A percentile compares a stretch with the other conserved stretches of the same genome.
phyloP scores from a whole-genome alignment of 2,888 invertebrate species.

The Troides oblongomaculatus region DNA sequence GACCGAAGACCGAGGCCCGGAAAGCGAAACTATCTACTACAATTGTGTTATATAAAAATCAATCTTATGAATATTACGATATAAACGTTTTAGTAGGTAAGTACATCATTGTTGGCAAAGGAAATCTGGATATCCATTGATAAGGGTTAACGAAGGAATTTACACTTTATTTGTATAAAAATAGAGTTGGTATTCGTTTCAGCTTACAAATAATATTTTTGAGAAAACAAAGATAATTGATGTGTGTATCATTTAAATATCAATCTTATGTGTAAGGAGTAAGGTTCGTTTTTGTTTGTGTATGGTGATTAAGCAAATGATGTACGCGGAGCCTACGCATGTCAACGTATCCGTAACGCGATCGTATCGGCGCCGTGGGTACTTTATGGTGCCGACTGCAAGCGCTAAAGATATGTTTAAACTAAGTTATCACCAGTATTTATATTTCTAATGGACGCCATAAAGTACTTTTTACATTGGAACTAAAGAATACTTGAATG shows the following conservation, averaged over 20 bases:
- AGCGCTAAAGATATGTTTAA: slow-evolving; percentile 50
- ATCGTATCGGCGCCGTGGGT: slow-evolving; percentile 55
- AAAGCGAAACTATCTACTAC: slow-evolving; percentile 32
- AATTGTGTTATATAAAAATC: slow-evolving; percentile 7
- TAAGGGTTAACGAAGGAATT: slow-evolving; percentile 1
- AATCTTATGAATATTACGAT: background rate
- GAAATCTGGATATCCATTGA: slow-evolving; percentile 25
- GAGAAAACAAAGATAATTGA: slow-evolving; percentile 7
- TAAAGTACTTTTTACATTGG: slow-evolving; percentile 21
- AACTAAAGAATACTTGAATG: background rate
- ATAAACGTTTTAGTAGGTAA: background rate
- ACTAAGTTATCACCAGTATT: slow-evolving; percentile 34
- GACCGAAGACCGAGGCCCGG: slow-evolving; percentile 42
- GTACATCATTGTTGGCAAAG: slow-evolving; percentile 16
- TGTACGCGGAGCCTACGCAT: slow-evolving; percentile 59
- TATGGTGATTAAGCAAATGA: slow-evolving; percentile 26
- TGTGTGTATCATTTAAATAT: background rate
- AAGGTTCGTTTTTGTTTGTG: slow-evolving; percentile 7
- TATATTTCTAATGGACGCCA: slow-evolving; percentile 24
- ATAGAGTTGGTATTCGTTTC: slow-evolving; percentile 9
- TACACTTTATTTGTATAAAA: background rate
- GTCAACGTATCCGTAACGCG: slow-evolving; percentile 62
- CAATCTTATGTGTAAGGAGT: background rate
- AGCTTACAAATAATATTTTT: background rate
- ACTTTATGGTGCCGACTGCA: slow-evolving; percentile 48